Base-by-base conservation (phyloP, 92 coral and sea anemone species). In the Palythoa heliodiscus region DNA sequence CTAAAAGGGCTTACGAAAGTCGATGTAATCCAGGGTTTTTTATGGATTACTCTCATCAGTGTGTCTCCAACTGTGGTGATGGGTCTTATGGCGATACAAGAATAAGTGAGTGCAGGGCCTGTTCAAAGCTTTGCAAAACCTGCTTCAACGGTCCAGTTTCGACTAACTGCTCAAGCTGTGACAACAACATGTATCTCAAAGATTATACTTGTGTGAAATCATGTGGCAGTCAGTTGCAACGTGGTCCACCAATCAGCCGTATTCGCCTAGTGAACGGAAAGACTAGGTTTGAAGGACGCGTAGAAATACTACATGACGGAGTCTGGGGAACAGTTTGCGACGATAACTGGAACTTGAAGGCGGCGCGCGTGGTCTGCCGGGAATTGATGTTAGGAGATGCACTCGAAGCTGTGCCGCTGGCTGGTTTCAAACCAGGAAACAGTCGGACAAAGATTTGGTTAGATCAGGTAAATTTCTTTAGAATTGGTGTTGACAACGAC, bases 141-240 rank as follows among this genome's bases (percentile, higher is more conserved):
- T 93, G 97, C 69, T 63, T 86, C 10, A 89, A 91, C 75, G 94
- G 94, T 6, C 70, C 80, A 0, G n/a, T 16, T 8, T 16, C 85
- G 20, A 70, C 78, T 40, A 87, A 81, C 22, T 93, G 97, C 68
- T 89, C 97, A 24, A 93, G 97, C 60, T 93, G 94, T 69, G 24
- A 79, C 13, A 17, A 54, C 4, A 83, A 87, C 17, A 78, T 38
- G 67, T 82, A 82, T 58, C 73, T 93, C 50, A 78, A 54, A 57
- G 86, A 61, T 53, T 12, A 58, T 24, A 24, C 69, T 12, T 73
- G 77, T 47, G 77, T 73, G 77, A 43, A 52, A 24, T 39, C 77
- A 40, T 73, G 77, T 17, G 77, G 54, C 25, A 35, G 38, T 1
- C 77, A 73, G 54, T 73, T 52, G 77, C 19, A 57, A 73, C 77